Evolutionary conservation across 2,797 vertebrate species (phyloP).

Genomic region (Antennarius maculatus): DNA sequence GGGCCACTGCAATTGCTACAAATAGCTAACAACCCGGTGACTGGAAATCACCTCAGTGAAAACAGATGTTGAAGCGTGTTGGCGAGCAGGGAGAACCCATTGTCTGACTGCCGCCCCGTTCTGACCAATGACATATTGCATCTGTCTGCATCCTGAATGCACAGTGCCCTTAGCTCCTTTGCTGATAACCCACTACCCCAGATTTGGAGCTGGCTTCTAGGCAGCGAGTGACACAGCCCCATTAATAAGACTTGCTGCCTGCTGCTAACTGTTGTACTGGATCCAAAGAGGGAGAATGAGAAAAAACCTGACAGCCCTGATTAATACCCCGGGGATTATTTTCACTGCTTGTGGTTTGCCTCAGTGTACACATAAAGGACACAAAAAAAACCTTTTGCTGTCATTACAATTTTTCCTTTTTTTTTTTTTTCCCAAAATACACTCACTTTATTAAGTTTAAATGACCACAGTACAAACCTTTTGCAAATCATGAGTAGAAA

Average conservation of each 20-base stretch:
- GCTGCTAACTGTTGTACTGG: constrained; percentile 54
- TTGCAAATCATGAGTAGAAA: constrained; percentile 19
- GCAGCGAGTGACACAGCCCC: constrained; percentile 68
- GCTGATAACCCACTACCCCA: constrained; percentile 71
- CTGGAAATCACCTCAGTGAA: constrained; percentile 15
- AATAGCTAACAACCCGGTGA: constrained; percentile 6
- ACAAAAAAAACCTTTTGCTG: not conserved
- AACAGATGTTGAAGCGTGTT: constrained; percentile 49
- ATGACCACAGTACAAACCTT: constrained; percentile 11
- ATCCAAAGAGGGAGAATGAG: constrained; percentile 52
- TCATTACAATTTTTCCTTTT: not conserved
- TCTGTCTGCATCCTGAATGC: constrained; percentile 48
- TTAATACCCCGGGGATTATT: constrained; percentile 71
- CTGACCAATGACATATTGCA: constrained; percentile 49
- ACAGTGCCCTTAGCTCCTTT: constrained; percentile 48
- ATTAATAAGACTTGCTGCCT: constrained; percentile 70
- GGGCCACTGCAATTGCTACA: constrained; percentile 13
- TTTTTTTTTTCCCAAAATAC: not conserved
- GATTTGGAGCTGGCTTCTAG: constrained; percentile 59
- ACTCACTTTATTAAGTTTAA: constrained; percentile 14
- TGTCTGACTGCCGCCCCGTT: constrained; percentile 3
- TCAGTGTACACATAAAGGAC: not conserved
- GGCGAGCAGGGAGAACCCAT: constrained; percentile 25
- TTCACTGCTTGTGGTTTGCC: constrained; percentile 19
- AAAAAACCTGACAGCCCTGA: constrained; percentile 65